phyloP scores from a whole-genome alignment of 2,797 vertebrate species.

The Gymnothorax reevesii region DNA sequence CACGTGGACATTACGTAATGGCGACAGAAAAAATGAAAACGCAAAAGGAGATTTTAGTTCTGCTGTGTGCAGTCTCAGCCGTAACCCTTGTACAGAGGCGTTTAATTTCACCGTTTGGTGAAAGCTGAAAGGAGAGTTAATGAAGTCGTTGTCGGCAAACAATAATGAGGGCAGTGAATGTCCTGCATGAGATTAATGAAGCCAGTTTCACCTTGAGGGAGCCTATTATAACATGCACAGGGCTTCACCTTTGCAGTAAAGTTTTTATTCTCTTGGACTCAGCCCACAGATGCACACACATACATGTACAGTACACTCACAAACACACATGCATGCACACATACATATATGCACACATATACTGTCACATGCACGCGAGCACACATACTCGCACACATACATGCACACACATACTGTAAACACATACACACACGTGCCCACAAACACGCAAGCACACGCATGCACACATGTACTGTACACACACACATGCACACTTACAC shows the following conservation, averaged over 20 bases:
- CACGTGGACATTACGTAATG: background rate
- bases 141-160: slow-evolving; percentile 1
- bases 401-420: no score
- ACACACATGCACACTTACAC: no score
- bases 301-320: no score
- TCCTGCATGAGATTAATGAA: background rate
- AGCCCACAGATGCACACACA: no score
- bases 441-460: no score
- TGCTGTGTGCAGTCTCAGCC: background rate
- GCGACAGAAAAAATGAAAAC: background rate
- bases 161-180: background rate
- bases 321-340: background rate
- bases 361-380: no score
- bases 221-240: background rate
- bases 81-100: background rate
- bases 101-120: background rate
- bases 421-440: no score
- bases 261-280: no score
- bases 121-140: background rate
- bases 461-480: no score
- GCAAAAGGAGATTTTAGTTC: background rate
- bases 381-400: no score
- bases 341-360: no score
- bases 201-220: background rate
- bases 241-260: slow-evolving; percentile 7